Conservation (phyloP, 2,888 invertebrate genomes). For the Euplagia quadripunctaria region DNA sequence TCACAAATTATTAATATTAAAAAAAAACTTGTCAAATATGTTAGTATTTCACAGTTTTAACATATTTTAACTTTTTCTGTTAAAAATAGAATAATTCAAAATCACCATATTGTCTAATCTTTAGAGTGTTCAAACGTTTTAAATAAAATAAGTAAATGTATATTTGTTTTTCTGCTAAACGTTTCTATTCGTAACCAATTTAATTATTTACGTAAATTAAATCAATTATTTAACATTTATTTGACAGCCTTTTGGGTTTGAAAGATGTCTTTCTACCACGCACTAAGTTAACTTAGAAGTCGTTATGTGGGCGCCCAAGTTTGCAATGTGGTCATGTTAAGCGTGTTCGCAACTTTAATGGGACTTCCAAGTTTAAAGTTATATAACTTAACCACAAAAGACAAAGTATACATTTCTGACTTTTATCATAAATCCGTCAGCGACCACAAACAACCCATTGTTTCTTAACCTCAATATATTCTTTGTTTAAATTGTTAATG, state of each 20-base stretch:
- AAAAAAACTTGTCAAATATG: too few species aligned
- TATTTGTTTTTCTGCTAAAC: too few species aligned
- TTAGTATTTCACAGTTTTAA: background rate
- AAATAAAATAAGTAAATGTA: background rate
- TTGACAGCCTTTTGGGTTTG: background rate
- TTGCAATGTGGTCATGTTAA: conserved; percentile 31
- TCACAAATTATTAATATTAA: too few species aligned
- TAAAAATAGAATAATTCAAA: background rate
- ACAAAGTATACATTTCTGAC: conserved; percentile 19
- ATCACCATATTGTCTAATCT: too few species aligned
- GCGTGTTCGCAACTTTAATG: conserved; percentile 34
- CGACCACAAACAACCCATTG: conserved; percentile 34
- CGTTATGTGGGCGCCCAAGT: conserved; percentile 37
- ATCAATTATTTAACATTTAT: background rate
- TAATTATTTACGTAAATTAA: background rate
- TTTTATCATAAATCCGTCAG: conserved; percentile 40
- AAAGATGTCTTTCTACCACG: conserved; percentile 30
- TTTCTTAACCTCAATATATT: conserved; percentile 26
- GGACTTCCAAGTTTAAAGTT: conserved; percentile 34
- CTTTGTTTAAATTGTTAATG: conserved; percentile 23
- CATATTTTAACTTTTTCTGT: background rate
- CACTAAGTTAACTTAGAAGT: conserved; percentile 28
- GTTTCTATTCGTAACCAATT: too few species aligned
- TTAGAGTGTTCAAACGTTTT: background rate
- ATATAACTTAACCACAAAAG: conserved; percentile 44